Evolutionary conservation across 2,888 invertebrate genomes (phyloP).

Genomic region (Corythucha ciliata): DNA sequence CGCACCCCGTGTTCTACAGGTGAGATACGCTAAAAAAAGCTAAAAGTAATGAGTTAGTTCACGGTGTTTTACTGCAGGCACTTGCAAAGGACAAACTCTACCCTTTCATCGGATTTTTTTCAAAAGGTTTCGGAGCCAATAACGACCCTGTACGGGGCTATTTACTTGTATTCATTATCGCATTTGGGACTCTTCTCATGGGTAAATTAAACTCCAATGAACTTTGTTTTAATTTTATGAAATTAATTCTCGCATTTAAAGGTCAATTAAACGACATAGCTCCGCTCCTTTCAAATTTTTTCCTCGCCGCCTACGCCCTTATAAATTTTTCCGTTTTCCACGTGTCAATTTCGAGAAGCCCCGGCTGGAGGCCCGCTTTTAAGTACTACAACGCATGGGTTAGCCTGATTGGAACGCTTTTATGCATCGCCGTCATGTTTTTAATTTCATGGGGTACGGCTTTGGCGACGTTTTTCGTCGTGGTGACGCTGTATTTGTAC

Average conservation of each 20-base stretch:
- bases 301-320: constrained; percentile 83
- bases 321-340: constrained; percentile 94
- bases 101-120: constrained; percentile 83
- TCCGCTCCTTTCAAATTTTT: constrained; percentile 87
- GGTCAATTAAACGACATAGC: constrained; percentile 82
- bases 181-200: constrained; percentile 72
- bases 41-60: not conserved
- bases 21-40: constrained; percentile 3
- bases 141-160: constrained; percentile 84
- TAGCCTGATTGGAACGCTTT: constrained; percentile 69
- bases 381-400: constrained; percentile 92
- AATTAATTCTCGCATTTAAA: constrained; percentile 39
- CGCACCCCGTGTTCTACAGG: constrained; percentile 69
- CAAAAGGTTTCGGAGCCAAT: constrained; percentile 71
- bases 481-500: constrained; percentile 80
- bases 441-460: constrained; percentile 89
- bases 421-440: constrained; percentile 86
- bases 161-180: constrained; percentile 79
- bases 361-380: constrained; percentile 86
- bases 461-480: constrained; percentile 79
- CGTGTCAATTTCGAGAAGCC: constrained; percentile 76
- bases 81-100: constrained; percentile 90
- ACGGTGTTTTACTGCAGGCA: constrained; percentile 84
- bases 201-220: constrained; percentile 49
- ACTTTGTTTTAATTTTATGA: not conserved